phyloP scores from a whole-genome alignment of 2,113 vertebrate species.

The Sterrhoptilus dennistouni region DNA sequence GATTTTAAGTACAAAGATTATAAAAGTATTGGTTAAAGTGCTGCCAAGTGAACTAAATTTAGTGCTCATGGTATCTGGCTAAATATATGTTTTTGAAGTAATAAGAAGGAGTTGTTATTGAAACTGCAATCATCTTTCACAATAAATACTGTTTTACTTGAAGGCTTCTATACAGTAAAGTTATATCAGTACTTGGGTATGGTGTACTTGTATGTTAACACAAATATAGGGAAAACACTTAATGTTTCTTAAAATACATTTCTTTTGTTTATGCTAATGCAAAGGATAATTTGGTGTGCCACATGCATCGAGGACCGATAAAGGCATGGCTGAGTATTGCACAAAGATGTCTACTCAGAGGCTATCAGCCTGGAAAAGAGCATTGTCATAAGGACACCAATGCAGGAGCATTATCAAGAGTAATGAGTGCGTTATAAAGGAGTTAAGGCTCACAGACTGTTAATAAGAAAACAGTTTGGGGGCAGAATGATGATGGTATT shows the following conservation, averaged over 20 bases:
- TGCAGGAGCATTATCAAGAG: background rate
- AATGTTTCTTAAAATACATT: conserved; percentile 8
- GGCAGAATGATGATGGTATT: background rate
- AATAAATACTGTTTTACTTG: conserved; percentile 72
- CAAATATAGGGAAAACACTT: conserved; percentile 39
- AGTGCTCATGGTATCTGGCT: conserved; percentile 66
- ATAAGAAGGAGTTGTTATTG: conserved; percentile 67
- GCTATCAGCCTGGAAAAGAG: background rate
- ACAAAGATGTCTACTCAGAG: background rate
- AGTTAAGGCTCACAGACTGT: fast-evolving
- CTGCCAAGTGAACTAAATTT: conserved; percentile 73
- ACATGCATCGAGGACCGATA: background rate
- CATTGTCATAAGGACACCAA: background rate
- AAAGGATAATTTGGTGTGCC: background rate
- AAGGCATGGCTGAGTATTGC: background rate
- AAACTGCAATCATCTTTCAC: conserved; percentile 71
- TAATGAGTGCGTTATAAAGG: background rate
- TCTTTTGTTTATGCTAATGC: conserved; percentile 40
- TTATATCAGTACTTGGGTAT: conserved; percentile 47
- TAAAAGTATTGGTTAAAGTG: conserved; percentile 57
- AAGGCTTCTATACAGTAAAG: conserved; percentile 58
- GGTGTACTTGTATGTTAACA: conserved; percentile 56
- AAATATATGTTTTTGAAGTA: conserved; percentile 73
- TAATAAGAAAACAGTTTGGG: background rate
- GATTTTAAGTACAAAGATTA: conserved; percentile 73